Conservation (phyloP, 1,140 invertebrate genomes). For the Anoplolepis gracilipes region DNA sequence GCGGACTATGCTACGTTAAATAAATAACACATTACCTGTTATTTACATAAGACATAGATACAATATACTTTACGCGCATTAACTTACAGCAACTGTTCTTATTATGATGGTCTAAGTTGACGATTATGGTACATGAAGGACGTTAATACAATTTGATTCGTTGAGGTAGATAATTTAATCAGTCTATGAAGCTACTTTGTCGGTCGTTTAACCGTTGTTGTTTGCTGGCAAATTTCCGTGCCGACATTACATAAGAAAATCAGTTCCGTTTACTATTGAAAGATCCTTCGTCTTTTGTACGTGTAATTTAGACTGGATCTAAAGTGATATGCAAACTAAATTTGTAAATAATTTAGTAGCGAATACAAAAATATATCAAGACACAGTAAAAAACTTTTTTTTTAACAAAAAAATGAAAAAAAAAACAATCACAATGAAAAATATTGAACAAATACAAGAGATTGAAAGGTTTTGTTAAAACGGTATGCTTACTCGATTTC, state of each 20-base stretch:
- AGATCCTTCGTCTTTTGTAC: conserved; percentile 39
- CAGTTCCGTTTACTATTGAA: conserved; percentile 35
- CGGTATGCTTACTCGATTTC: conserved; percentile 32
- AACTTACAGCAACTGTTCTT: conserved; percentile 73
- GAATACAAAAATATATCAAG: neutral
- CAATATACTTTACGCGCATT: conserved; percentile 60
- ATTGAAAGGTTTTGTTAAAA: conserved; percentile 33
- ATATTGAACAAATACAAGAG: conserved; percentile 59
- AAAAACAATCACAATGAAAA: conserved; percentile 9
- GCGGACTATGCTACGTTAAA: conserved; percentile 64
- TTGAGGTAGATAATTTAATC: conserved; percentile 85
- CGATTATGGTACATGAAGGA: conserved; percentile 78
- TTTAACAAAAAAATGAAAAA: neutral
- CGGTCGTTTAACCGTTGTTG: conserved; percentile 60
- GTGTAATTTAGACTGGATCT: neutral
- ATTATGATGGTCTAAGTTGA: conserved; percentile 73
- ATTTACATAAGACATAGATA: conserved; percentile 74
- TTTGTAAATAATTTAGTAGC: neutral
- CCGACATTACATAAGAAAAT: conserved; percentile 53
- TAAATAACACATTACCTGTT: conserved; percentile 74
- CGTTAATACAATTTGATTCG: conserved; percentile 84
- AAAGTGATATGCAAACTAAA: conserved; percentile 4
- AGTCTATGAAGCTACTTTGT: conserved; percentile 81
- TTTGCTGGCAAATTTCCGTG: conserved; percentile 62
- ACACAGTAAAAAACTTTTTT: neutral